Evolutionary conservation across 2,888 invertebrate species (phyloP), one percentile per base, ranked within the genome.

Genomic region (Mythimna pallens): DNA sequence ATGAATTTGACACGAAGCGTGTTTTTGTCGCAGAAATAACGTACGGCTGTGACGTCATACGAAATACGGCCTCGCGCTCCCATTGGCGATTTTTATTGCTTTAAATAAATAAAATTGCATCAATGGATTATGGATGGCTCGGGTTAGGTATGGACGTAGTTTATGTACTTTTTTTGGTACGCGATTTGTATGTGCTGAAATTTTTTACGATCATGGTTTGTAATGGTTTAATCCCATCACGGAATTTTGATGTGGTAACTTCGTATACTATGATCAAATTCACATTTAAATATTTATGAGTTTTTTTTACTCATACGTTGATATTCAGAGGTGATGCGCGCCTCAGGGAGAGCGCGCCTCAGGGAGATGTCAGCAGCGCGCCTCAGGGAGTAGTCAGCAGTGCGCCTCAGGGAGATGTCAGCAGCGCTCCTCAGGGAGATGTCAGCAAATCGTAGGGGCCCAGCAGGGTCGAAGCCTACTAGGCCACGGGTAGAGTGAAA

Each of bases 21-120:
- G 90, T 90, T 90, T 90, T 90, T 89, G 89, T 86, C 86, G 82
- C 84, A 73, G 86, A 85, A 87, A 89, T 88, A 89, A 89, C 88
- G 89, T 80, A 85, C 88, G 88, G 77, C 70, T 80, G 80, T 89
- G 91, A 90, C 89, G 89, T 87, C 87, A 87, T 76, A 77, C 87
- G 76, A 90, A 87, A 89, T 89, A 90, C 87, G 81, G 83, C 73
- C 75, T 57, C 80, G 80, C 78, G 83, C 82, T 82, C 63, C 73
- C 84, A 83, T 83, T 73, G 76, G 52, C 22, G 77, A 81, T 83
- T 85, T 90, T 89, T 89, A 90, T 89, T 87, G 90, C 83, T 78
- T 80, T 82, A 86, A 88, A 91, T 90, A 90, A 89, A 91, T 91
- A 89, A 89, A 89, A 87, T 76, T 85, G 86, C 85, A 87, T 88